Evolutionary conservation across 35 echinoderm and acorn worm genomes (phyloP).

Genomic region (Holothuria glaberrima): DNA sequence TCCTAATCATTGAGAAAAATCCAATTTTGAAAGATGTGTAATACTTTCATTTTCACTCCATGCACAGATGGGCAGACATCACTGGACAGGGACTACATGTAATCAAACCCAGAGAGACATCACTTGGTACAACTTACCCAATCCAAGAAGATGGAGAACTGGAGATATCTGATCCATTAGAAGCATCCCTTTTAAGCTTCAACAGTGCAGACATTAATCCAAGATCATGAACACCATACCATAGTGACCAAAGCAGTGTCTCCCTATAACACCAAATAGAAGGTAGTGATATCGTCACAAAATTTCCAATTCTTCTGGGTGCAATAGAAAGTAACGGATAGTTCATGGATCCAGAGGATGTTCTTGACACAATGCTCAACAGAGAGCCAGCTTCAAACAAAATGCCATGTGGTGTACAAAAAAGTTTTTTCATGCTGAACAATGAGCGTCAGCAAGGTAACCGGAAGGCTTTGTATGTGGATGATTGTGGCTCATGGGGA

Average conservation of each 20-base stretch:
- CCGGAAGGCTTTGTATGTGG: not conserved
- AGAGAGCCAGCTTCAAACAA: not conserved
- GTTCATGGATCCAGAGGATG: not conserved
- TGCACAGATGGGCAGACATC: no score
- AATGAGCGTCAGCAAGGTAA: not conserved
- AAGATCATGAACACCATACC: not conserved
- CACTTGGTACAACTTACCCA: no score
- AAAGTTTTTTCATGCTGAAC: not conserved
- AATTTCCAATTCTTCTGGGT: no score
- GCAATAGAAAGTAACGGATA: not conserved
- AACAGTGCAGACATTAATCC: not conserved
- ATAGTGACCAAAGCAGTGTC: not conserved
- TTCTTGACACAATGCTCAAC: not conserved
- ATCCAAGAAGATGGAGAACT: no score
- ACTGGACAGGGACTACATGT: no score
- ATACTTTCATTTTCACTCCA: no score
- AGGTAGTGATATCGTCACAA: no score
- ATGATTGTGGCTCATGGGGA: constrained; percentile 14
- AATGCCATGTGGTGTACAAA: not conserved
- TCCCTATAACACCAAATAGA: not conserved
- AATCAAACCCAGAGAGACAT: no score
- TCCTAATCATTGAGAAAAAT: no score
- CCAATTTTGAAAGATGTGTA: no score
- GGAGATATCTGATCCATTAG: no score
- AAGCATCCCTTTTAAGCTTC: not conserved